phyloP scores from a whole-genome alignment of 2,797 vertebrate species.

The Argya squamiceps region DNA sequence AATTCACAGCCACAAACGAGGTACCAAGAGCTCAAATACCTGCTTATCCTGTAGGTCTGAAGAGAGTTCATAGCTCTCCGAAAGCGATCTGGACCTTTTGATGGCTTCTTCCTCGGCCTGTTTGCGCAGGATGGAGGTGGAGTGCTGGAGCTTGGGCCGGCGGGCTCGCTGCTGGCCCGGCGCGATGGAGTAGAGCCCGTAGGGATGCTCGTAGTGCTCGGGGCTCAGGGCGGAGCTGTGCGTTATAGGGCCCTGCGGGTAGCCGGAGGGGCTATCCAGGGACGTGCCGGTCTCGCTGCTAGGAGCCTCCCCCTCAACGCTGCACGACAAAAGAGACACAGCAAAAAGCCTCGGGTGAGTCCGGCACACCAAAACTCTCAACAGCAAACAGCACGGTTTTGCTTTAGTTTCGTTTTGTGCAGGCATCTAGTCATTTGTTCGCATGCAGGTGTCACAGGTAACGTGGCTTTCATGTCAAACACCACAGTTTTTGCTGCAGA shows the following conservation, averaged over 20 bases:
- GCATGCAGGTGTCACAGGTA: neutral
- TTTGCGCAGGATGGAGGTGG: slow-evolving; percentile 93
- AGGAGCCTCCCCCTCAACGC: slow-evolving; percentile 92
- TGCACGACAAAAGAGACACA: slow-evolving; percentile 48
- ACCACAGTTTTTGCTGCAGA: neutral
- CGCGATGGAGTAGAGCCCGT: slow-evolving; percentile 83
- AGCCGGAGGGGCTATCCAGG: slow-evolving; percentile 86
- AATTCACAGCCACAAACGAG: neutral
- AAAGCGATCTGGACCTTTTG: slow-evolving; percentile 93
- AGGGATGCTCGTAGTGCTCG: slow-evolving; percentile 88
- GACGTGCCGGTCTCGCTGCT: slow-evolving; percentile 85
- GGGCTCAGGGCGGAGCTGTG: slow-evolving; percentile 89
- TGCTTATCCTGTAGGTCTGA: slow-evolving; percentile 98
- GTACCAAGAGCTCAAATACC: slow-evolving; percentile 73
- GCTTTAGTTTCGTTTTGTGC: neutral
- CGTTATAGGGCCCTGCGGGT: slow-evolving; percentile 85
- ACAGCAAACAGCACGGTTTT: neutral
- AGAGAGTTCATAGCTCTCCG: slow-evolving; percentile 99
- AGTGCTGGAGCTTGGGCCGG: slow-evolving; percentile 91
- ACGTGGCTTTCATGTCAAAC: neutral
- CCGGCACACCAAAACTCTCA: neutral
- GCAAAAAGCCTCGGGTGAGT: neutral
- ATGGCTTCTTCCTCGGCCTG: slow-evolving; percentile 98
- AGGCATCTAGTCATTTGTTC: neutral
- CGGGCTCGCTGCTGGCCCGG: slow-evolving; percentile 85